Conservation (phyloP, 64 coral and sea anemone genomes). For the Montipora capricornis region DNA sequence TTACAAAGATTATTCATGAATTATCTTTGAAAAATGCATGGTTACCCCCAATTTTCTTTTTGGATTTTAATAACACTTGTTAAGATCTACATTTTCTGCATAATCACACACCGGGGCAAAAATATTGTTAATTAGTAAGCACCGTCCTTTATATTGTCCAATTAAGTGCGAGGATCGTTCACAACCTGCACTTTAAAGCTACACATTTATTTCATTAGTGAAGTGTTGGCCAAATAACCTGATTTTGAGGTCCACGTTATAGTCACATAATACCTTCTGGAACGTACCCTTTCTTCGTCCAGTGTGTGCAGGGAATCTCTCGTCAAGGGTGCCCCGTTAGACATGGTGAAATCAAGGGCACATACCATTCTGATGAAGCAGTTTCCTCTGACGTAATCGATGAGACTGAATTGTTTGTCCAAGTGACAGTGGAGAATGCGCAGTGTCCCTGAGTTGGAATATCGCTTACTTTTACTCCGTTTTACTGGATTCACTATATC, state of each 20-base stretch:
- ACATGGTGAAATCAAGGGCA: constrained; percentile 88
- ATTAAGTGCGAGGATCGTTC: too few relatives aligned
- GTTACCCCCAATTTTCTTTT: too few relatives aligned
- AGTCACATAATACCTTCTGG: not conserved
- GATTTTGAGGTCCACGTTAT: not conserved
- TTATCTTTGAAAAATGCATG: too few relatives aligned
- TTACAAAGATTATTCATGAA: too few relatives aligned
- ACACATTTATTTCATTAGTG: too few relatives aligned
- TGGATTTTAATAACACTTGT: too few relatives aligned
- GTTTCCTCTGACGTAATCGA: constrained; percentile 89
- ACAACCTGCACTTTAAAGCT: too few relatives aligned
- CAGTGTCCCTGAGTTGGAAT: constrained; percentile 71
- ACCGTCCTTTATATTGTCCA: too few relatives aligned
- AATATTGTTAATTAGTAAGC: too few relatives aligned
- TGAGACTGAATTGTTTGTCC: constrained; percentile 83
- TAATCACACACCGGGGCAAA: too few relatives aligned
- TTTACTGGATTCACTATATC: constrained; percentile 73
- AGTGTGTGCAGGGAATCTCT: constrained; percentile 70
- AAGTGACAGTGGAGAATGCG: constrained; percentile 77
- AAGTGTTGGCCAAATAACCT: not conserved
- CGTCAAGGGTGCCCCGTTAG: constrained; percentile 77
- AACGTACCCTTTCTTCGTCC: constrained; percentile 54
- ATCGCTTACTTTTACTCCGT: constrained; percentile 68
- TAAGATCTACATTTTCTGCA: too few relatives aligned
- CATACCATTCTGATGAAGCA: constrained; percentile 77